Base-by-base conservation (phyloP, 2,888 invertebrate species). In the Eupeodes luniger region DNA sequence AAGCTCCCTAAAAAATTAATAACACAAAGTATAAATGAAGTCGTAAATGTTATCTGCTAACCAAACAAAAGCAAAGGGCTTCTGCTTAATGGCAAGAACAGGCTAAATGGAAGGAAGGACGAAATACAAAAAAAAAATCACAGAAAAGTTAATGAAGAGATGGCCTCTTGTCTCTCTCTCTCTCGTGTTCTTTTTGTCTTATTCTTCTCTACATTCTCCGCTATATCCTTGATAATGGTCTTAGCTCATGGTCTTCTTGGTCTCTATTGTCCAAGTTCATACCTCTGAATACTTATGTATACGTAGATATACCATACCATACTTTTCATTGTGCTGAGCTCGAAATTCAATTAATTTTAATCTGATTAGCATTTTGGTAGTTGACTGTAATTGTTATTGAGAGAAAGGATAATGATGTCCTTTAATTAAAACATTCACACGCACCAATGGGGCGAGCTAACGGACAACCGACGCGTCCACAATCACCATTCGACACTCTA, bases 381-480 rank as follows among this genome's bases (percentile, higher is more conserved):
- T 86, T 86, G 67, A 82, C 74, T 86, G 85, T 82, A 86, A 86
- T 82, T 82, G 85, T 82, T 86, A 86, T 86, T 82, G 82, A 82
- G 74, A 82, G 78, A 86, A 79, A 82, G 85, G 82, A 82, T 86
- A 86, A 86, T 86, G 66, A 86, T 86, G 77, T 78, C 78, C 82
- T 78, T 82, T 82, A 82, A 86, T 86, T 86, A 86, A 86, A 78
- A 74, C 85, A 82, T 86, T 82, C 82, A 82, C 82, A 86, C 85
- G 82, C 82, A 86, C 82, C 78, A 75, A 62, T 64, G 61, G 62
- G 70, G 74, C 47, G 40, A 12, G n/a, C 3, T 5, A 12, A 51
- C 12, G 14, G 51, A 51, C 51, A 14, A 51, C 14, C 10, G 27
- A 55, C 36, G 75, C 49, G 61, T 76, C 64, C 81, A n/a, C 59